These are phyloP conservation scores for Rhagologus leucostigma DNA, from an alignment of 2,113 vertebrate genomes.

Conservation along the genomic window DNA sequence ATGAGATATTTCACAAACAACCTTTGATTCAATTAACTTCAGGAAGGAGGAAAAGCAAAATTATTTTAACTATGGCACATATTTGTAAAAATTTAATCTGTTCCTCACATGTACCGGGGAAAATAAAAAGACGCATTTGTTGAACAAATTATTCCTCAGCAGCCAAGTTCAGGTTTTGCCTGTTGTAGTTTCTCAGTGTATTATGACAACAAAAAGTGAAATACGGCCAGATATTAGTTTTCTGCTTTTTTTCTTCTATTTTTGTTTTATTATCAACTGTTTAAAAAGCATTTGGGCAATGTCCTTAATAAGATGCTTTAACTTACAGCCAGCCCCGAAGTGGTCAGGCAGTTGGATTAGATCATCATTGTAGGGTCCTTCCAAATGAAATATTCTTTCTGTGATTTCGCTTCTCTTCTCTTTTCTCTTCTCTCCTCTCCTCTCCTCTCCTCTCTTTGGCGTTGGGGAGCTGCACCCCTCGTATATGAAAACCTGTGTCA, in stretches of 20 bases:
- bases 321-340: neutral
- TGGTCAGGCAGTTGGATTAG: neutral
- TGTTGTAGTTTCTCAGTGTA: neutral
- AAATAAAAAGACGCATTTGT: neutral
- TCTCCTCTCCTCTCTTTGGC: neutral
- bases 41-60: neutral
- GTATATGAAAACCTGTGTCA: neutral
- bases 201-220: neutral
- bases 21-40: neutral
- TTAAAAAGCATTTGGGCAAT: neutral
- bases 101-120: neutral
- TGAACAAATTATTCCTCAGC: neutral
- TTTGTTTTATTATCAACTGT: neutral
- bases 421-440: neutral
- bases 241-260: fast-evolving
- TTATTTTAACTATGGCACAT: neutral
- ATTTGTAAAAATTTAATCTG: neutral
- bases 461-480: fast-evolving
- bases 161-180: neutral
- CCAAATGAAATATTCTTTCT: neutral
- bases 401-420: neutral
- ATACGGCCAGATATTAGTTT: neutral
- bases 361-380: neutral
- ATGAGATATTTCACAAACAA: neutral
- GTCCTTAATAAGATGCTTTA: neutral